A percentile compares a stretch with the other conserved stretches of the same genome.
These are phyloP conservation scores for Nemurella pictetii DNA, from an alignment of 2,888 invertebrate species.

Conservation along the genomic window DNA sequence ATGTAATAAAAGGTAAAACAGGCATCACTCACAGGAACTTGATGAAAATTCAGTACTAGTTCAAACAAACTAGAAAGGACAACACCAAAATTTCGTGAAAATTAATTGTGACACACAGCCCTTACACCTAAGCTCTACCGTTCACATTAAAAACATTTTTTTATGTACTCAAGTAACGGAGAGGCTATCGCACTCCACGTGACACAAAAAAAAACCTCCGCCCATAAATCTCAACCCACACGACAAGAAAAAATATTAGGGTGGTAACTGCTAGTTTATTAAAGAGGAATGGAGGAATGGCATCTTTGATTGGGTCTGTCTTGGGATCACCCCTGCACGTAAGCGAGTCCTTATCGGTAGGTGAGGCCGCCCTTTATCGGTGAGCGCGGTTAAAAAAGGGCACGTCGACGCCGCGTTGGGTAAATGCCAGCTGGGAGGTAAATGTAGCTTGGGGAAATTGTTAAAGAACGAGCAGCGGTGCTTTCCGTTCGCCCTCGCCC, in stretches of 20 bases:
- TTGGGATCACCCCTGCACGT: neutral
- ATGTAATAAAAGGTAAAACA: too few relatives aligned
- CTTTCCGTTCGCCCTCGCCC: neutral
- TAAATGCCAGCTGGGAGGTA: conserved; percentile 6
- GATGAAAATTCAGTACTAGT: too few relatives aligned
- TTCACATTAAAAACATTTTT: neutral
- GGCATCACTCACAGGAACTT: too few relatives aligned
- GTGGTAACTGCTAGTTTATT: neutral
- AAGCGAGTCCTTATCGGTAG: neutral
- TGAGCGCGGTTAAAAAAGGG: neutral
- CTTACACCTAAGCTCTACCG: neutral
- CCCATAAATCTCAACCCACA: neutral
- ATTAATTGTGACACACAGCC: neutral
- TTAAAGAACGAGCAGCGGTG: conserved; percentile 23
- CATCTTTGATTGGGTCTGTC: neutral
- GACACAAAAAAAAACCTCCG: neutral
- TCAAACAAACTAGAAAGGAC: neutral
- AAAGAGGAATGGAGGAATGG: neutral
- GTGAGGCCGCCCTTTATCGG: conserved; percentile 6
- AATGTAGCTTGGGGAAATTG: conserved; percentile 31
- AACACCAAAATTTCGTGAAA: neutral
- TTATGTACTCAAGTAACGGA: neutral
- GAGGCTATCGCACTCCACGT: neutral
- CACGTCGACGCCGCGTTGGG: neutral
- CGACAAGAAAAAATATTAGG: neutral